These are phyloP conservation scores for Omphaloscelis lunosa DNA, from an alignment of 2,888 invertebrate species.

Conservation along the genomic window DNA sequence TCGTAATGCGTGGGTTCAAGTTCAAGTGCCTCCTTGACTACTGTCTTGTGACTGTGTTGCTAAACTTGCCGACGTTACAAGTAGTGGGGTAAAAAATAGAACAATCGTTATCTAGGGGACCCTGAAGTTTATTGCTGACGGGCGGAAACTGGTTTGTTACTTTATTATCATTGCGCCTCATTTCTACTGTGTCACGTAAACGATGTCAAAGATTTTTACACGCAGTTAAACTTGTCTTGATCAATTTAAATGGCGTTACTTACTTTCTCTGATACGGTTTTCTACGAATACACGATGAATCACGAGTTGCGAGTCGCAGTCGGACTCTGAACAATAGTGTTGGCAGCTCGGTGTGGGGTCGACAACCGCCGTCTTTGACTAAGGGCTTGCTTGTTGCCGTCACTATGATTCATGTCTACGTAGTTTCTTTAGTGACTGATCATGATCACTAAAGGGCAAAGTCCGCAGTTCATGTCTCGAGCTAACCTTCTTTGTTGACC, in stretches of 20 bases:
- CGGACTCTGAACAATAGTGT: slow-evolving; percentile 37
- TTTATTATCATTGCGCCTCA: slow-evolving; percentile 19
- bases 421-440: slow-evolving; percentile 19
- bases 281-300: slow-evolving; percentile 15
- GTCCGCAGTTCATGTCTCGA: slow-evolving; percentile 11
- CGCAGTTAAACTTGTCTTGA: slow-evolving; percentile 5
- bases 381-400: slow-evolving; percentile 27
- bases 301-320: slow-evolving; percentile 20
- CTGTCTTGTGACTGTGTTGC: slow-evolving; percentile 15
- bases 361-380: slow-evolving; percentile 45
- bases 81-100: slow-evolving; percentile 22
- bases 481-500: slow-evolving; percentile 11
- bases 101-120: slow-evolving; percentile 31
- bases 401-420: slow-evolving; percentile 39
- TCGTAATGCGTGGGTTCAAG: slow-evolving; percentile 27
- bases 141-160: slow-evolving; percentile 24
- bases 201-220: slow-evolving; percentile 1
- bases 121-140: slow-evolving; percentile 22
- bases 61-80: slow-evolving; percentile 1
- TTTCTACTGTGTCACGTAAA: slow-evolving; percentile 17
- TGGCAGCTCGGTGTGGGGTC: slow-evolving; percentile 48
- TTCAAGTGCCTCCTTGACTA: slow-evolving; percentile 27
- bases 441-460: slow-evolving; percentile 28
- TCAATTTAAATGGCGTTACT: not conserved
- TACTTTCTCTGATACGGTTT: slow-evolving; percentile 7